Evolutionary conservation across 2,888 invertebrate species (phyloP).

Genomic region (Metopia argyrocephala): DNA sequence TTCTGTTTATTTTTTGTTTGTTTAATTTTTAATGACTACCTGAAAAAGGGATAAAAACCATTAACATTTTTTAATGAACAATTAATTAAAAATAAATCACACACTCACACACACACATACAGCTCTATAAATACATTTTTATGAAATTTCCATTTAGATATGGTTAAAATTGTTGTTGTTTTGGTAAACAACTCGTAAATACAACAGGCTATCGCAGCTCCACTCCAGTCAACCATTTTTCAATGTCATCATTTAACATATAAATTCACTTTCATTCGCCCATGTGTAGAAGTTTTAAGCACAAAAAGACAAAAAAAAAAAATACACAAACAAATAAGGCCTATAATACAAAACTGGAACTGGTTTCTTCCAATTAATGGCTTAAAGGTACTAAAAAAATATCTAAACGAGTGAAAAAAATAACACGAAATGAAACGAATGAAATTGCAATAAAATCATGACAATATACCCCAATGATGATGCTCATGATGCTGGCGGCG

Average conservation of each 20-base stretch:
- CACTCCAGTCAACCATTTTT: conserved; percentile 55
- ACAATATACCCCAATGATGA: conserved; percentile 47
- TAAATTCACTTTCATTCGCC: conserved; percentile 68
- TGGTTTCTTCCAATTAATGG: conserved; percentile 62
- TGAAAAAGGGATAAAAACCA: conserved; percentile 23
- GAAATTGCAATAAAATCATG: conserved; percentile 54
- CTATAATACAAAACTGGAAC: conserved; percentile 44
- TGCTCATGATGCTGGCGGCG: conserved; percentile 23
- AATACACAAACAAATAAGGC: conserved; percentile 47
- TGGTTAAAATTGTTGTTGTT: no score
- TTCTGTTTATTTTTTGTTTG: background rate
- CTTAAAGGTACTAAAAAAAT: conserved; percentile 58
- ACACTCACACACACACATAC: background rate
- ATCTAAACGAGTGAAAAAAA: conserved; percentile 21
- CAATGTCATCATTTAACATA: conserved; percentile 63
- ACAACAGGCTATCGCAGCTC: conserved; percentile 27
- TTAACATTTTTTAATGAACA: conserved; percentile 59
- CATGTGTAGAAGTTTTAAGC: conserved; percentile 18
- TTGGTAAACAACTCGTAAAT: background rate
- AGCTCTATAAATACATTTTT: conserved; percentile 20
- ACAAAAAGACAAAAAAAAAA: background rate
- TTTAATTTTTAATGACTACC: background rate
- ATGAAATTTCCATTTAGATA: conserved; percentile 47
- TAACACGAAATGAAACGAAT: background rate
- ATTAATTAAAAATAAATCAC: conserved; percentile 51